These are phyloP conservation scores for Tiliqua scincoides DNA, from an alignment of 2,113 vertebrate species.

Conservation along the genomic window DNA sequence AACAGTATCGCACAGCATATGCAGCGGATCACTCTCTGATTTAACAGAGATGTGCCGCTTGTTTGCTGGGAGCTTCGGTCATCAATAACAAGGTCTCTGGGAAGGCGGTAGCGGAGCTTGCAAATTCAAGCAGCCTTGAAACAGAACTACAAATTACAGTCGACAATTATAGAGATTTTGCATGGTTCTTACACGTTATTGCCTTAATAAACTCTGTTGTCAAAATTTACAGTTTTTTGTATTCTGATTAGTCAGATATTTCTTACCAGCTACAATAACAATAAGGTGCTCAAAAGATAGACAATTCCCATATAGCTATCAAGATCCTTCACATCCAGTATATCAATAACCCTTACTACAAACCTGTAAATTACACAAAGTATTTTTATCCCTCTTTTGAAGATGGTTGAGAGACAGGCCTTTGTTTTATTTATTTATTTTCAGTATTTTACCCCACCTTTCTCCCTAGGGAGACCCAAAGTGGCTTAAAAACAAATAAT, in stretches of 20 bases:
- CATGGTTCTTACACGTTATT: background rate
- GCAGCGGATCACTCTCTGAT: background rate
- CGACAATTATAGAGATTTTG: background rate
- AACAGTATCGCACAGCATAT: constrained; percentile 7
- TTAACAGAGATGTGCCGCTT: background rate
- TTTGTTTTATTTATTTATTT: too few species aligned
- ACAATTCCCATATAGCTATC: too few species aligned
- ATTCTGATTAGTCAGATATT: background rate
- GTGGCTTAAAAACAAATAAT: too few species aligned
- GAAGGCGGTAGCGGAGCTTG: background rate
- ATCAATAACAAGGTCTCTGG: background rate
- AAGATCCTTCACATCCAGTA: too few species aligned
- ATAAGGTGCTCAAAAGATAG: background rate
- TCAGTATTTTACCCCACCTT: too few species aligned
- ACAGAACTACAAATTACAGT: background rate
- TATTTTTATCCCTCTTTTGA: background rate
- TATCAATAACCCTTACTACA: background rate
- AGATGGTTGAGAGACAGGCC: background rate
- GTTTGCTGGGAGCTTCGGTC: constrained; percentile 15
- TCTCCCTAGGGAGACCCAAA: too few species aligned
- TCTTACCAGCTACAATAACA: background rate
- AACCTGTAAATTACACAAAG: background rate
- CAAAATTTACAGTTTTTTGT: background rate
- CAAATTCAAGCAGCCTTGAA: constrained; percentile 14
- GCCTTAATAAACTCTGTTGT: background rate